These are phyloP conservation scores for Acanthaster planci DNA, from an alignment of 35 echinoderm and acorn worm genomes.

Conservation along the genomic window DNA sequence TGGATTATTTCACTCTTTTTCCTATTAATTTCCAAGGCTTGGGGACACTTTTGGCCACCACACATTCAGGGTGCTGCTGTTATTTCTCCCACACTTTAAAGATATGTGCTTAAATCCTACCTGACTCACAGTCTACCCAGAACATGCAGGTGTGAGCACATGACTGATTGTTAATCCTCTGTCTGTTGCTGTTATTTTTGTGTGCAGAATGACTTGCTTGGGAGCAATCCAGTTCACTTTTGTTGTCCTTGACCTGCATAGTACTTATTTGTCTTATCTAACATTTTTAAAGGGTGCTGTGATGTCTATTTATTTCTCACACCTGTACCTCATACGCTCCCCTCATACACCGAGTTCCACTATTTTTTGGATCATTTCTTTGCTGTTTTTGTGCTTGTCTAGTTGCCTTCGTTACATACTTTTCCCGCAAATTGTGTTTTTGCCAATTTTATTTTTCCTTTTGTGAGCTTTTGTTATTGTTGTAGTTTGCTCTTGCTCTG, in stretches of 20 bases:
- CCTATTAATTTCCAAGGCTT: neutral
- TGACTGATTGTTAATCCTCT: no score
- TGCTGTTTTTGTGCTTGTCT: no score
- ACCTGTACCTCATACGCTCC: neutral
- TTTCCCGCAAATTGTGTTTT: no score
- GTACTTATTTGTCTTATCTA: neutral
- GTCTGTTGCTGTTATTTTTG: neutral
- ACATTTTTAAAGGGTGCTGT: neutral
- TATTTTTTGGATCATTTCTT: no score
- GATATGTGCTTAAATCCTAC: neutral
- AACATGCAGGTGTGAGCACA: neutral
- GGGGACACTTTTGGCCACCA: constrained; percentile 21
- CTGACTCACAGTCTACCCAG: neutral
- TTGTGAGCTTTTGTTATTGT: no score
- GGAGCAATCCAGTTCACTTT: constrained; percentile 8
- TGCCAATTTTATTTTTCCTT: no score
- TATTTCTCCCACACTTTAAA: neutral
- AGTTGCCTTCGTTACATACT: no score
- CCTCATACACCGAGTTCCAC: neutral
- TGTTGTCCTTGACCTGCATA: constrained; percentile 22
- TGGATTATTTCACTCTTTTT: neutral
- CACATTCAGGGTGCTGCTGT: neutral
- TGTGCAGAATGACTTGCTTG: constrained; percentile 1
- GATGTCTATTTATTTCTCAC: neutral
- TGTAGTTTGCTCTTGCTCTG: no score